Evolutionary conservation across 2,113 vertebrate genomes (phyloP).

Genomic region (Tetrax tetrax): DNA sequence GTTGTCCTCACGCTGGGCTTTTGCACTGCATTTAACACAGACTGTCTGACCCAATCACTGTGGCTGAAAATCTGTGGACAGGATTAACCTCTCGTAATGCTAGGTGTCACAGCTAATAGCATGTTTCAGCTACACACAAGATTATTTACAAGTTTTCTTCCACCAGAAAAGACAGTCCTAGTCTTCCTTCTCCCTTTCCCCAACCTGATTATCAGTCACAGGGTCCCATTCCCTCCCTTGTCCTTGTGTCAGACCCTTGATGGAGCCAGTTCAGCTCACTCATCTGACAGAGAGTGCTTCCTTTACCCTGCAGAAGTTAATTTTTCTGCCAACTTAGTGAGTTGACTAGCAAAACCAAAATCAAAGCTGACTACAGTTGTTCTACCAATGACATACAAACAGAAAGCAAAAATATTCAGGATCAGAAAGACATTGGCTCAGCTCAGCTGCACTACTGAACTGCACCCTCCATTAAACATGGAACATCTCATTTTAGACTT

Average conservation of each 20-base stretch:
- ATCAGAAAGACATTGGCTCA: neutral
- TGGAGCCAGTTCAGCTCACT: neutral
- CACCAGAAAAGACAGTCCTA: neutral
- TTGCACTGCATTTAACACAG: neutral
- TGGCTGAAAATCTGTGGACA: neutral
- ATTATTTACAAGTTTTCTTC: neutral
- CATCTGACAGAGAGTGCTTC: neutral
- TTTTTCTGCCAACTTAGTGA: neutral
- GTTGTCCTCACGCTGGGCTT: neutral
- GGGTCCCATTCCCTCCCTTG: neutral
- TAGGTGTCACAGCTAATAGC: neutral
- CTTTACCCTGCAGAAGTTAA: neutral
- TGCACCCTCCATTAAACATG: neutral
- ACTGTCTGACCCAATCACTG: neutral
- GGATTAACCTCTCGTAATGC: neutral
- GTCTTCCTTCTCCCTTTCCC: neutral
- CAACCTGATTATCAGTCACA: neutral
- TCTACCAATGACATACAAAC: neutral
- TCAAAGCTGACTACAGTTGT: neutral
- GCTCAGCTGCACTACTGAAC: neutral
- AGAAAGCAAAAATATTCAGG: neutral
- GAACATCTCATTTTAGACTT: neutral
- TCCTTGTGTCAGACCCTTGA: neutral
- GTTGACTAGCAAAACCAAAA: neutral
- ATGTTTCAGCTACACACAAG: neutral